A percentile compares a stretch with the other conserved stretches of the same genome.
Evolutionary conservation across 2,797 vertebrate genomes (phyloP).

Genomic region (Brotula barbata): DNA sequence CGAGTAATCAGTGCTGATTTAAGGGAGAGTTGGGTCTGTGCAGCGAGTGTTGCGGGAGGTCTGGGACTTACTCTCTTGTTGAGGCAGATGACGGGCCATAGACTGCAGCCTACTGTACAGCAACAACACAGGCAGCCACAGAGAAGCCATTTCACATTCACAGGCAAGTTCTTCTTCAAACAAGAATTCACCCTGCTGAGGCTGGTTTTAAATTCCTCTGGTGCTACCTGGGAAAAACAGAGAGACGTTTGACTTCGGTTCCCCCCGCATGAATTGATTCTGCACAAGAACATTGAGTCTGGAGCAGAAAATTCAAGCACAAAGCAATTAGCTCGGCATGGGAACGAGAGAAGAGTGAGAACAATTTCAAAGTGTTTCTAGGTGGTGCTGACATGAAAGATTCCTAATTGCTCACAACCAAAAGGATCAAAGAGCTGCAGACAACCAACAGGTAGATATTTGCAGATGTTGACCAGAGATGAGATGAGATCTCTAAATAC

Average conservation of each 20-base stretch:
- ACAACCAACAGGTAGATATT: conserved; percentile 70
- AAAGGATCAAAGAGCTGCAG: conserved; percentile 70
- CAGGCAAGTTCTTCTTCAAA: conserved; percentile 94
- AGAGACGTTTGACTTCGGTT: not conserved
- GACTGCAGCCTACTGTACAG: conserved; percentile 96
- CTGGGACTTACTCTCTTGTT: conserved; percentile 93
- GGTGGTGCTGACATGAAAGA: conserved; percentile 35
- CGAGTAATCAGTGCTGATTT: conserved; percentile 64
- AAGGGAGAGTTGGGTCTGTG: conserved; percentile 59
- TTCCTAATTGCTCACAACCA: conserved; percentile 38
- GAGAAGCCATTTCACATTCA: conserved; percentile 98
- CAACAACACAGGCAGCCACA: conserved; percentile 98
- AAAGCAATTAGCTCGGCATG: conserved; percentile 2
- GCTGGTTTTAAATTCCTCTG: conserved; percentile 98
- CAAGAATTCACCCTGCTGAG: conserved; percentile 92
- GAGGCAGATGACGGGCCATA: conserved; percentile 98
- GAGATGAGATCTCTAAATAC: conserved; percentile 74
- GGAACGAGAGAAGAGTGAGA: conserved; percentile 5
- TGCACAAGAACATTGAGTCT: too few species aligned
- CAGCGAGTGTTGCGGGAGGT: conserved; percentile 33
- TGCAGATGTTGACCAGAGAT: conserved; percentile 76
- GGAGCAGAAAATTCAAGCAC: not conserved
- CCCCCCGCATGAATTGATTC: not conserved
- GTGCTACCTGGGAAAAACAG: conserved; percentile 86
- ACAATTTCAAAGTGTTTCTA: conserved; percentile 21